These are phyloP conservation scores for Dasypogon diadema DNA, from an alignment of 2,888 invertebrate species.

Conservation along the genomic window DNA sequence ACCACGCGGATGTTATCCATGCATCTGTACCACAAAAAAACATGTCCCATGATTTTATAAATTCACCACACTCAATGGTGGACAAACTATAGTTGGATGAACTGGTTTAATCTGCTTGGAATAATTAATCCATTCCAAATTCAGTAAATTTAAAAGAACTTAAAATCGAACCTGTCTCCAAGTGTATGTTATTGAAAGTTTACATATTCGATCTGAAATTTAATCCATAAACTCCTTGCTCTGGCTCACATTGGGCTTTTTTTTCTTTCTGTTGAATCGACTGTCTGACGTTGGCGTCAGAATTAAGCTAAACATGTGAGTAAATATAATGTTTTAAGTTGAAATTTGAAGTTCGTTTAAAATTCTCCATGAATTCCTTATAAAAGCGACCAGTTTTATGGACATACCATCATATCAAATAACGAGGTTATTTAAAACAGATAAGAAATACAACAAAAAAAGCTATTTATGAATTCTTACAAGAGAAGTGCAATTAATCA, in stretches of 20 bases:
- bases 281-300: neutral
- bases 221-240: neutral
- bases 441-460: no score
- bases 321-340: neutral
- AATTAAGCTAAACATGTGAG: neutral
- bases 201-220: neutral
- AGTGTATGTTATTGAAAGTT: neutral
- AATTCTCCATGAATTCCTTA: no score
- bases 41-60: neutral
- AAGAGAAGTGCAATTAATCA: constrained; percentile 32
- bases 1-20: neutral
- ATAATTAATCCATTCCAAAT: neutral
- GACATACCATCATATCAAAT: no score
- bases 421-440: no score
- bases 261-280: neutral
- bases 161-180: neutral
- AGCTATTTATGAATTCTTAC: no score
- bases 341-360: neutral
- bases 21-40: neutral
- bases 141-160: neutral
- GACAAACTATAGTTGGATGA: neutral
- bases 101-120: neutral
- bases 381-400: no score
- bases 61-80: neutral
- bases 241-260: neutral